Conservation (phyloP, 2,113 vertebrate genomes). For the Heterochromis multidens region DNA sequence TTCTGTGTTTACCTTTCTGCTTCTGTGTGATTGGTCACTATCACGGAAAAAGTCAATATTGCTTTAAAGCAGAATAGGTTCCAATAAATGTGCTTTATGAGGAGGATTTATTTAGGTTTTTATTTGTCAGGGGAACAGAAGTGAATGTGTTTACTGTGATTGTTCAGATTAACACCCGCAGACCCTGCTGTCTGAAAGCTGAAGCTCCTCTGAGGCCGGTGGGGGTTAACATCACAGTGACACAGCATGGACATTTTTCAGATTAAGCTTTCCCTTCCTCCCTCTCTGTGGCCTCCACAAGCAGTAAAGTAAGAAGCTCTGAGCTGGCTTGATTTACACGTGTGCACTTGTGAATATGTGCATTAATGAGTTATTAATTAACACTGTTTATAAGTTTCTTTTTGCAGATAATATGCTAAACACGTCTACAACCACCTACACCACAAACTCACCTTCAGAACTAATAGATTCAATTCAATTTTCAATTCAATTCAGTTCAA, state of each 20-base stretch:
- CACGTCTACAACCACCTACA: not conserved
- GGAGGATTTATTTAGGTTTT: not conserved
- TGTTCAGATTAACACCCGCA: not conserved
- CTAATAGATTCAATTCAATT: no score
- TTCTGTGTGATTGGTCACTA: not conserved
- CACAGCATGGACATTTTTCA: not conserved
- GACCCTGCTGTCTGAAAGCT: not conserved
- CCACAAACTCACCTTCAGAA: not conserved
- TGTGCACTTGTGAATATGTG: not conserved
- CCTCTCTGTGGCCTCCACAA: not conserved
- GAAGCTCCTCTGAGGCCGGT: not conserved
- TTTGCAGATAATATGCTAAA: not conserved
- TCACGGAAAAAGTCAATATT: not conserved
- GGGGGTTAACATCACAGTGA: not conserved
- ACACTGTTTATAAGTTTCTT: not conserved
- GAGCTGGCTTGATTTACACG: not conserved
- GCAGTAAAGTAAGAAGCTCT: not conserved
- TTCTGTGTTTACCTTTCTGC: not conserved
- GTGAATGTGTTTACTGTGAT: not conserved
- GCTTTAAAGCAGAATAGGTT: not conserved
- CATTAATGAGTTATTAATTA: not conserved
- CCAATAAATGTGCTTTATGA: constrained; percentile 1
- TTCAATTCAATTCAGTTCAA: no score
- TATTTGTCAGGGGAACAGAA: not conserved
- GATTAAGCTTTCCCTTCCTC: not conserved